Conservation (phyloP, 2,113 vertebrate species). For the Tachysurus fulvidraco region DNA sequence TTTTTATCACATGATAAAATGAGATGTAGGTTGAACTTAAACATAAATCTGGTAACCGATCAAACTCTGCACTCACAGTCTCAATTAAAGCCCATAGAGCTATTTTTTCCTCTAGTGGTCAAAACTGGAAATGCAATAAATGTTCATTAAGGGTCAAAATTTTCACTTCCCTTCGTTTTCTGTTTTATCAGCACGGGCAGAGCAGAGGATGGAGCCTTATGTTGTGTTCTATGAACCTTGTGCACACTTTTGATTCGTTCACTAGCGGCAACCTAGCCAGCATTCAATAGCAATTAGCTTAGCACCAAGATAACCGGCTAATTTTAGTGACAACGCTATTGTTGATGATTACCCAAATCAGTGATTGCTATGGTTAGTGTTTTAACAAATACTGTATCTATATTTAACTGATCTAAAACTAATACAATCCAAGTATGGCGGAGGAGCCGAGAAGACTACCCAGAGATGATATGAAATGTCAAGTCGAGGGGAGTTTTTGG, state of each 20-base stretch:
- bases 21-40: not conserved
- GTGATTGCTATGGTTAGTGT: no score
- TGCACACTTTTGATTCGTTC: not conserved
- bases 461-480: not conserved
- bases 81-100: no score
- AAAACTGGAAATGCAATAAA: not conserved
- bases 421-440: not conserved
- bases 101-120: not conserved
- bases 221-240: not conserved
- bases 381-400: not conserved
- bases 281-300: not conserved
- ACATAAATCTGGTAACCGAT: not conserved
- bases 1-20: not conserved
- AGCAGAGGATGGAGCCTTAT: not conserved
- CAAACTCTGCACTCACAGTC: no score
- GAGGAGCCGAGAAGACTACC: not conserved
- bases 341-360: not conserved
- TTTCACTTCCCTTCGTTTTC: not conserved
- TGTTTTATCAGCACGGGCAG: not conserved
- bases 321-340: not conserved
- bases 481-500: not conserved
- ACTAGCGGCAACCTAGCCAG: not conserved
- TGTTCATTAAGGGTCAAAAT: not conserved
- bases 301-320: not conserved
- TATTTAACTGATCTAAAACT: no score